A percentile compares a stretch with the other conserved stretches of the same genome.
phyloP scores from a whole-genome alignment of 2,797 vertebrate genomes.

The Hirundo rustica region DNA sequence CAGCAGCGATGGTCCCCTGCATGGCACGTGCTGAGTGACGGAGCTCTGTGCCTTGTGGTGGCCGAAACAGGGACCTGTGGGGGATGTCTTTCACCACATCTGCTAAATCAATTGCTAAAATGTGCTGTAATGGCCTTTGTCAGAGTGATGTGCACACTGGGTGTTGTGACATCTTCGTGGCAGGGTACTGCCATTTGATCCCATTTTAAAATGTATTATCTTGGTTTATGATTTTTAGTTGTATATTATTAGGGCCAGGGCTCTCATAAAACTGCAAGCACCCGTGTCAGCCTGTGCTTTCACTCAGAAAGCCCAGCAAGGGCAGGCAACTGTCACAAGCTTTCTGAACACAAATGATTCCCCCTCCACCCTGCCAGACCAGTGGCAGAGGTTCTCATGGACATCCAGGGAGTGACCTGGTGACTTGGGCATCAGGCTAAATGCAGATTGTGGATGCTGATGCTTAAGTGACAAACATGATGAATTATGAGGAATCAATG shows the following conservation, averaged over 20 bases:
- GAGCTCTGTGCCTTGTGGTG: neutral
- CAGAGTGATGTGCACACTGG: neutral
- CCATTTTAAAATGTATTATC: neutral
- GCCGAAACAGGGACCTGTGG: neutral
- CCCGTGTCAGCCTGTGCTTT: neutral
- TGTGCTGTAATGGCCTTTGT: neutral
- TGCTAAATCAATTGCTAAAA: neutral
- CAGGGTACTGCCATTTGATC: neutral
- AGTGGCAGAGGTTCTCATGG: neutral
- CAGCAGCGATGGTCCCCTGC: neutral
- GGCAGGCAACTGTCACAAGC: neutral
- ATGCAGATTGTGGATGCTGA: neutral
- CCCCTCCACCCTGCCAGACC: neutral
- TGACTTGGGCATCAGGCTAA: neutral
- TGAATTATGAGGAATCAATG: neutral
- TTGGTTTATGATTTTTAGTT: neutral
- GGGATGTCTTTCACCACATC: neutral
- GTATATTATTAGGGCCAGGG: neutral
- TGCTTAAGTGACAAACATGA: neutral
- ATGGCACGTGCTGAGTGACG: accelerated
- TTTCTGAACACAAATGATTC: neutral
- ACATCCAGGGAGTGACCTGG: neutral
- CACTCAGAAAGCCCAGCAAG: neutral
- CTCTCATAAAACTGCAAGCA: neutral
- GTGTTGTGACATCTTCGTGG: neutral